Conservation (phyloP, 2,888 invertebrate species). For the Drosophila tripunctata region DNA sequence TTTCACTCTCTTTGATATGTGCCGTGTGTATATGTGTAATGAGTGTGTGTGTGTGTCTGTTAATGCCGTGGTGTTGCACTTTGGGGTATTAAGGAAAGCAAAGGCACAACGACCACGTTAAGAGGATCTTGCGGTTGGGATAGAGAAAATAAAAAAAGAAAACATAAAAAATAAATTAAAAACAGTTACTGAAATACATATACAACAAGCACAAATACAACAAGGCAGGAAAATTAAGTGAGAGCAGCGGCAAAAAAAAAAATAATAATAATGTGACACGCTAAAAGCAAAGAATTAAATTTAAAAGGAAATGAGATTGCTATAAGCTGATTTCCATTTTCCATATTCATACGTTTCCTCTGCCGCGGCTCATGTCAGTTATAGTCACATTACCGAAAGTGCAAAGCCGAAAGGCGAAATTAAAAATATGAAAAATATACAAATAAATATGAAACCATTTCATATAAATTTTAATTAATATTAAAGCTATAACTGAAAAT, state of each 20-base stretch:
- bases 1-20: slow-evolving; percentile 5
- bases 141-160: slow-evolving; percentile 3
- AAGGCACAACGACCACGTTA: slow-evolving; percentile 36
- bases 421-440: background rate
- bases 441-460: background rate
- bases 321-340: slow-evolving; percentile 43
- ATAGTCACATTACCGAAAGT: slow-evolving; percentile 4
- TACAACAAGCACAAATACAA: slow-evolving; percentile 7
- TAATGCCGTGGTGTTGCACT: slow-evolving; percentile 65
- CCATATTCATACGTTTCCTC: slow-evolving; percentile 3
- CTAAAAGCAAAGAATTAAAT: slow-evolving; percentile 68
- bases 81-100: slow-evolving; percentile 49
- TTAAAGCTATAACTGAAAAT: background rate
- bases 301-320: slow-evolving; percentile 74
- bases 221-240: slow-evolving; percentile 45
- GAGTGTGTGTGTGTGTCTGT: slow-evolving; percentile 32
- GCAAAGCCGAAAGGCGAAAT: background rate
- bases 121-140: slow-evolving; percentile 66
- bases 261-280: slow-evolving; percentile 45
- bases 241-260: too few relatives aligned
- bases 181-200: slow-evolving; percentile 13
- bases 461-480: background rate
- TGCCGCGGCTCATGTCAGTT: slow-evolving; percentile 22
- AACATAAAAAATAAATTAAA: slow-evolving; percentile 15
- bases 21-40: slow-evolving; percentile 3